A percentile compares a stretch with the other conserved stretches of the same genome.
Evolutionary conservation across 2,797 vertebrate species (phyloP).

Genomic region (Labroides dimidiatus): DNA sequence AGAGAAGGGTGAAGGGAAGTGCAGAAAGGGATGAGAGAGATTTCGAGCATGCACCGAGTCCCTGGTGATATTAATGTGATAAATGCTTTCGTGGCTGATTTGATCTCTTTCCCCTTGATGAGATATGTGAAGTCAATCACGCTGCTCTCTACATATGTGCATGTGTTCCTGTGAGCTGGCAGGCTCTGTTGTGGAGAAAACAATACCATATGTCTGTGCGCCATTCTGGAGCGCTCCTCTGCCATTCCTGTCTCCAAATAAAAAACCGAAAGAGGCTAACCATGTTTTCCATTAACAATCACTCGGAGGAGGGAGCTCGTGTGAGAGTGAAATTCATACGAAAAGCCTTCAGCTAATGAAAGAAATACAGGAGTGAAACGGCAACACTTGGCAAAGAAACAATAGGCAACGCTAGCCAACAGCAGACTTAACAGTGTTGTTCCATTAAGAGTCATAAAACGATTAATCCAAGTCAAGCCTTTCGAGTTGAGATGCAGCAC

Average conservation of each 20-base stretch:
- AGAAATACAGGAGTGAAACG: constrained; percentile 56
- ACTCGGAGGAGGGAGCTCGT: constrained; percentile 23
- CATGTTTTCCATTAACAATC: constrained; percentile 77
- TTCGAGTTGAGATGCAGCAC: constrained; percentile 49
- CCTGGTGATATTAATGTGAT: constrained; percentile 64
- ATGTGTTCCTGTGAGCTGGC: constrained; percentile 51
- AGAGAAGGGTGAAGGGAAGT: constrained; percentile 34
- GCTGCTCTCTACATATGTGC: constrained; percentile 37
- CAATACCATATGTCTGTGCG: constrained; percentile 77
- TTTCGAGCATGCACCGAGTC: constrained; percentile 40
- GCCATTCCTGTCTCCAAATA: constrained; percentile 58
- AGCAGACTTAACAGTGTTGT: constrained; percentile 57
- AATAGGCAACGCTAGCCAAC: constrained; percentile 67
- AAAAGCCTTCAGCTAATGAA: constrained; percentile 59
- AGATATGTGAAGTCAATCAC: constrained; percentile 53
- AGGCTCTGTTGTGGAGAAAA: constrained; percentile 63
- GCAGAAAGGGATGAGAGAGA: constrained; percentile 20
- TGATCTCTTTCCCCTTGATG: constrained; percentile 51
- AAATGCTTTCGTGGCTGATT: constrained; percentile 64
- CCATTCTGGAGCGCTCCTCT: constrained; percentile 62
- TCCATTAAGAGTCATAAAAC: constrained; percentile 65
- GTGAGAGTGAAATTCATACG: constrained; percentile 23
- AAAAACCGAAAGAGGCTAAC: constrained; percentile 70
- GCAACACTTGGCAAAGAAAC: constrained; percentile 72
- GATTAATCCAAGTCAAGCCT: constrained; percentile 55